A percentile compares a stretch with the other conserved stretches of the same genome.
These are phyloP conservation scores for Xiphydria camelus DNA, from an alignment of 2,888 invertebrate species.

Conservation along the genomic window DNA sequence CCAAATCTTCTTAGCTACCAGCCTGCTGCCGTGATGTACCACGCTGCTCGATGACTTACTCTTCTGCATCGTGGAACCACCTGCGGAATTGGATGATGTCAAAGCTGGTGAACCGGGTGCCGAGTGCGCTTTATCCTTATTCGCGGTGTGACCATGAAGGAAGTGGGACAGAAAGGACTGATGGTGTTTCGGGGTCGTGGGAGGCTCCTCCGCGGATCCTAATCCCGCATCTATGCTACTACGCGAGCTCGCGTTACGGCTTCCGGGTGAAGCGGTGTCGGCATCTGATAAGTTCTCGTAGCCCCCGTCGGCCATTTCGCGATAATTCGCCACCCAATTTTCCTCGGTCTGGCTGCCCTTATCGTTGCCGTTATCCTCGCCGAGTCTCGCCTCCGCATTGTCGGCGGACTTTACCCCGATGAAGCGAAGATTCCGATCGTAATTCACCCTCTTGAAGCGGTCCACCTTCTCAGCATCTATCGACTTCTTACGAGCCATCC, in stretches of 20 bases:
- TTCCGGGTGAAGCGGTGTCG: constrained; percentile 54
- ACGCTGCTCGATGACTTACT: constrained; percentile 88
- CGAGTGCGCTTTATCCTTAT: constrained; percentile 60
- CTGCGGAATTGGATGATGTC: constrained; percentile 60
- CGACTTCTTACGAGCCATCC: constrained; percentile 87
- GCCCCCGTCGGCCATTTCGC: constrained; percentile 58
- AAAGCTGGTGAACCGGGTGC: constrained; percentile 62
- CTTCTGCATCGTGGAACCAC: constrained; percentile 80
- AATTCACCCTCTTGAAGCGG: constrained; percentile 85
- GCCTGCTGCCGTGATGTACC: constrained; percentile 70
- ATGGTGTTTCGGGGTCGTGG: constrained; percentile 60
- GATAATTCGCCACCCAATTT: constrained; percentile 69
- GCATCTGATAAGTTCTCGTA: constrained; percentile 43
- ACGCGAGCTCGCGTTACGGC: constrained; percentile 61
- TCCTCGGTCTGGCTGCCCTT: constrained; percentile 81
- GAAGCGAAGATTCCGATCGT: constrained; percentile 80
- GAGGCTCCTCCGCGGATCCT: constrained; percentile 55
- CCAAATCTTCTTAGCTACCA: constrained; percentile 85
- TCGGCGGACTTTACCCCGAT: constrained; percentile 79
- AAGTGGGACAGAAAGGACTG: constrained; percentile 69
- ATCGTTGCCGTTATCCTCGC: constrained; percentile 76
- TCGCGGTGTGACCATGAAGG: constrained; percentile 60
- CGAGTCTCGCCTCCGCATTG: constrained; percentile 72
- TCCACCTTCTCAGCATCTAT: constrained; percentile 80
- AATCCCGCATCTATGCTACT: constrained; percentile 61